Evolutionary conservation across 1,140 invertebrate genomes (phyloP).

Genomic region (Oedothorax gibbosus): DNA sequence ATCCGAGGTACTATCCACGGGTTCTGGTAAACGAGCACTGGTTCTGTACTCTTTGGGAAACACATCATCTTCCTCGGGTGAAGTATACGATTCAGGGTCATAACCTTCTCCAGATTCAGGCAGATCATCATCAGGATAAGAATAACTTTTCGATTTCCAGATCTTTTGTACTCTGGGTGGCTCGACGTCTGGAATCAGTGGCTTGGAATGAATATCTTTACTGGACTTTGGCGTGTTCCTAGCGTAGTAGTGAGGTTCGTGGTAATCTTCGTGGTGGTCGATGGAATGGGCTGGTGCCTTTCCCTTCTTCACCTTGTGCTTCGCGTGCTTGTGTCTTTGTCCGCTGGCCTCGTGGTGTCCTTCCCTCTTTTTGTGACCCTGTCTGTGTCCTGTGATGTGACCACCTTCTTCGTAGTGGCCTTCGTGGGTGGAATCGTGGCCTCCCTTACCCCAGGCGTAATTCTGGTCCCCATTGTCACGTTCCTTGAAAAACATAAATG

Average conservation of each 20-base stretch:
- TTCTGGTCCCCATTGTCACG: constrained; percentile 46
- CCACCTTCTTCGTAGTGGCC: constrained; percentile 45
- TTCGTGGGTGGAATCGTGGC: constrained; percentile 10
- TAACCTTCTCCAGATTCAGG: no score
- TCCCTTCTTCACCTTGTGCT: constrained; percentile 30
- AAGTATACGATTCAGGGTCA: no score
- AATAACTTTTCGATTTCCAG: no score
- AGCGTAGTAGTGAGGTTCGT: constrained; percentile 27
- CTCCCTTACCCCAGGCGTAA: constrained; percentile 51
- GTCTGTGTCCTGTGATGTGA: constrained; percentile 28
- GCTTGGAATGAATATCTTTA: no score
- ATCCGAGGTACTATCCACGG: no score
- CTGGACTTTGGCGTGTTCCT: no score
- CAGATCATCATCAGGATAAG: no score
- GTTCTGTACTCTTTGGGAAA: no score
- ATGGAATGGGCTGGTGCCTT: background rate
- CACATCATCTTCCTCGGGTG: no score
- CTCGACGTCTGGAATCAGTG: no score
- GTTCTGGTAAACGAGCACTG: no score
- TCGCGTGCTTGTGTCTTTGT: background rate
- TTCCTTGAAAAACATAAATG: background rate
- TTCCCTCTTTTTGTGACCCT: constrained; percentile 33
- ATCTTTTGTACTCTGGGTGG: no score
- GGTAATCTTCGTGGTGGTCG: background rate
- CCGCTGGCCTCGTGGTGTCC: constrained; percentile 29